These are phyloP conservation scores for Aromia moschata DNA, from an alignment of 2,888 invertebrate genomes.

Conservation along the genomic window DNA sequence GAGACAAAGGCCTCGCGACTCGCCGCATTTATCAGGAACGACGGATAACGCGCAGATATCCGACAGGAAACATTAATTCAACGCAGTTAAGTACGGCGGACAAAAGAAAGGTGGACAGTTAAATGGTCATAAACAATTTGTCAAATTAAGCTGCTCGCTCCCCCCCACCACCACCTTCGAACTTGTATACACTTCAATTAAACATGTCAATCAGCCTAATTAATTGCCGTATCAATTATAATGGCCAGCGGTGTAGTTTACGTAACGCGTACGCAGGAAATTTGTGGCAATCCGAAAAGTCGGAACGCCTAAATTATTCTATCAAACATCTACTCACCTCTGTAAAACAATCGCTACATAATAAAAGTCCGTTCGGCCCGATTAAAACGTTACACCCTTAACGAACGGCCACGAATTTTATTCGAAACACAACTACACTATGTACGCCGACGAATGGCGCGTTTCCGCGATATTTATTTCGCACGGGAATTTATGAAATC, in stretches of 20 bases:
- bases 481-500: constrained; percentile 45
- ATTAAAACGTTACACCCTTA: constrained; percentile 23
- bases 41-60: constrained; percentile 6
- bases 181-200: constrained; percentile 58
- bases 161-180: constrained; percentile 43
- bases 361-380: constrained; percentile 40
- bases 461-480: constrained; percentile 42
- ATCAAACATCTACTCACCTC: constrained; percentile 51
- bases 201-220: constrained; percentile 55
- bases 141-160: constrained; percentile 55
- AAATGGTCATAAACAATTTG: constrained; percentile 49
- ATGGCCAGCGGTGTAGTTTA: background rate
- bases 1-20: constrained; percentile 40
- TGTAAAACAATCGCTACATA: constrained; percentile 53
- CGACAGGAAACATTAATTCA: constrained; percentile 19
- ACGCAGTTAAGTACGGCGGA: constrained; percentile 17
- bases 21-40: constrained; percentile 30
- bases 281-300: background rate
- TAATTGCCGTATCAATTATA: constrained; percentile 40
- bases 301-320: constrained; percentile 24
- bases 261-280: constrained; percentile 2
- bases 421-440: constrained; percentile 33
- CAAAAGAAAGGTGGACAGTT: constrained; percentile 38
- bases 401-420: constrained; percentile 26
- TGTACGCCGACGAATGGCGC: constrained; percentile 24